Base-by-base conservation (phyloP, 2,113 vertebrate genomes). In the Trogon melanurus region DNA sequence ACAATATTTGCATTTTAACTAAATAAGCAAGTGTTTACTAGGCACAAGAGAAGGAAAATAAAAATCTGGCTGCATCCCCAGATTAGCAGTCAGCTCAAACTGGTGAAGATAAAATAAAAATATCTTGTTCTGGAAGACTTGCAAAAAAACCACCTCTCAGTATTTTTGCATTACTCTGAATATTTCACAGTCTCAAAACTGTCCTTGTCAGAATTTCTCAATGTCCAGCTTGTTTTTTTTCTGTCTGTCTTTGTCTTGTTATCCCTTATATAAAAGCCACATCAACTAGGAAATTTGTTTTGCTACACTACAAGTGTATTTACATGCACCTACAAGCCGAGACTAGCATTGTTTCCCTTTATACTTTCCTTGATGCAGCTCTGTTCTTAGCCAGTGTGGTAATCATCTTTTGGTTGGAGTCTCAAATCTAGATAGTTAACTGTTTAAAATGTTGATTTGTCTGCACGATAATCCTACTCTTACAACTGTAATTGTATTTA, bases 1-100 rank as follows among this genome's bases (percentile, higher is more conserved):
- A 93, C 57, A 93, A 87, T 91, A 81, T 93, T 94, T 95, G 73
- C 83, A 96, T 96, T 95, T 94, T 92, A 90, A 94, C 94, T 84
- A 93, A 95, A 94, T 93, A 97, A 93, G 92, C 60, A 86, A 84
- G 70, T 75, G 86, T 96, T 96, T 97, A 92, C 76, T 72, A 96
- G 93, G 83, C 76, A 91, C 83, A 89, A 76, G 93, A 93, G 92
- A 85, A 93, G 25, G 66, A 96, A 96, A 95, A 95, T 85, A 88
- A 92, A 93, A 95, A 71, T 92, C 76, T 97, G 79, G 79, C 83
- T 93, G n/a, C 65, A 54, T 88, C 76, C 41, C 79, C 83, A 96
- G 88, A 74, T 71, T 88, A 92, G 34, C 69, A 97, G 61, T 65
- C 76, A 89, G 53, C 80, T 92, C 65, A 92, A 86, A 95, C 10